Evolutionary conservation across 2,888 invertebrate species (phyloP).

Genomic region (Subacronicta megacephala): DNA sequence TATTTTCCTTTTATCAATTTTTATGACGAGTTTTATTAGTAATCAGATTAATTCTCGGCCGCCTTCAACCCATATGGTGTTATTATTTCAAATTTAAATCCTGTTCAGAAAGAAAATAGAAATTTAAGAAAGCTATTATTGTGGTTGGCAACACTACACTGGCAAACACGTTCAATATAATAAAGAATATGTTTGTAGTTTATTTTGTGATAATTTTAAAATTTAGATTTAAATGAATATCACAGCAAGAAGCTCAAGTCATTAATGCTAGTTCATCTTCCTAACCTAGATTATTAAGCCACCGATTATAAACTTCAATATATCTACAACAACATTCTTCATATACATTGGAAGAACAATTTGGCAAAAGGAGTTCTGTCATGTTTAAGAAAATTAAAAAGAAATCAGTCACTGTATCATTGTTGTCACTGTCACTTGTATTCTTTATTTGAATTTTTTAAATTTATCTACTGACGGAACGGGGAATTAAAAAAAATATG

Average conservation of each 20-base stretch:
- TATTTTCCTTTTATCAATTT: no score
- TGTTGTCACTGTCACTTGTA: constrained; percentile 55
- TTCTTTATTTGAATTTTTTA: constrained; percentile 41
- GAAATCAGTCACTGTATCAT: constrained; percentile 61
- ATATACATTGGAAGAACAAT: constrained; percentile 70
- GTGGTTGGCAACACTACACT: background rate
- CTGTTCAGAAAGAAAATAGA: no score
- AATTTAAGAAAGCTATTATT: no score
- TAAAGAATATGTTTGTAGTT: background rate
- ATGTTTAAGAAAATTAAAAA: constrained; percentile 53
- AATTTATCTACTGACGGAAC: constrained; percentile 11
- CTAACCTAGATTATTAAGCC: constrained; percentile 26
- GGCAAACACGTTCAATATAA: background rate
- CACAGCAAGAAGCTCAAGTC: constrained; percentile 20
- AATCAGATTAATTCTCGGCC: no score
- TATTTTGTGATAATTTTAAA: no score
- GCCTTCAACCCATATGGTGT: no score
- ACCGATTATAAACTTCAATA: constrained; percentile 30
- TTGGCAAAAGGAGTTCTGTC: constrained; percentile 76
- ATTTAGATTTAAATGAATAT: background rate
- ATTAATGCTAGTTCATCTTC: constrained; percentile 15
- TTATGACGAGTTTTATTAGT: no score
- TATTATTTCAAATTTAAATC: no score
- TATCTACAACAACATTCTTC: constrained; percentile 40
- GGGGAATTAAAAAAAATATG: constrained; percentile 18